Conservation (phyloP, 2,113 vertebrate species). For the rat (Rattus norvegicus) region DNA sequence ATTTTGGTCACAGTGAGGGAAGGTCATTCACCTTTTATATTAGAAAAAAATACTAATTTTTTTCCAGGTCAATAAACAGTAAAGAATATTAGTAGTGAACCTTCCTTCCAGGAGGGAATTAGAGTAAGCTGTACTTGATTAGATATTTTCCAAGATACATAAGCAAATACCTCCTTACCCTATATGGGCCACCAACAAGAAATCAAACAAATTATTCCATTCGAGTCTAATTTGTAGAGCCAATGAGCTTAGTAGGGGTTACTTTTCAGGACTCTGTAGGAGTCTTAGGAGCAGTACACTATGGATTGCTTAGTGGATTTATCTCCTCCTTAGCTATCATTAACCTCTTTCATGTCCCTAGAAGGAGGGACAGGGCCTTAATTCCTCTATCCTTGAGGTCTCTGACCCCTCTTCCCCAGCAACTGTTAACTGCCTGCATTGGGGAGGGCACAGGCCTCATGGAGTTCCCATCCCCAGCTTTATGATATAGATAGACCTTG, state of each 20-base stretch:
- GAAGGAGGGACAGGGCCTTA: not conserved
- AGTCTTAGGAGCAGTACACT: not conserved
- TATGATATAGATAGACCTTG: too few relatives aligned
- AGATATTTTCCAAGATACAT: not conserved
- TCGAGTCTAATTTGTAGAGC: not conserved
- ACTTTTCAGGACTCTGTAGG: too few relatives aligned
- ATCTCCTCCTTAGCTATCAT: not conserved
- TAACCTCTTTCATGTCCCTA: not conserved
- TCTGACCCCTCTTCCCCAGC: not conserved
- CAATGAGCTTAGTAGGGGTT: not conserved
- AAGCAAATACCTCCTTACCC: not conserved
- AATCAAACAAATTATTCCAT: not conserved
- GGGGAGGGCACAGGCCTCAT: not conserved
- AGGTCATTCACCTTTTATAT: not conserved
- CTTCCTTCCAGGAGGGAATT: not conserved
- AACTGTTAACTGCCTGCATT: not conserved
- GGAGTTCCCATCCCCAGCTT: too few relatives aligned
- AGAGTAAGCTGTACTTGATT: not conserved
- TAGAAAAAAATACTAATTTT: not conserved
- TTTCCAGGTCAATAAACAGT: not conserved
- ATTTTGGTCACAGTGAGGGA: not conserved
- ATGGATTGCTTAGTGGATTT: too few relatives aligned
- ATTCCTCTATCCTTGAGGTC: not conserved
- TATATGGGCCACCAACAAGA: too few relatives aligned
- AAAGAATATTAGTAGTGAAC: not conserved